Percentiles rank a stretch among this genome's conserved stretches.
Evolutionary conservation across 2,113 vertebrate species (phyloP).

Genomic region (Thymallus thymallus): DNA sequence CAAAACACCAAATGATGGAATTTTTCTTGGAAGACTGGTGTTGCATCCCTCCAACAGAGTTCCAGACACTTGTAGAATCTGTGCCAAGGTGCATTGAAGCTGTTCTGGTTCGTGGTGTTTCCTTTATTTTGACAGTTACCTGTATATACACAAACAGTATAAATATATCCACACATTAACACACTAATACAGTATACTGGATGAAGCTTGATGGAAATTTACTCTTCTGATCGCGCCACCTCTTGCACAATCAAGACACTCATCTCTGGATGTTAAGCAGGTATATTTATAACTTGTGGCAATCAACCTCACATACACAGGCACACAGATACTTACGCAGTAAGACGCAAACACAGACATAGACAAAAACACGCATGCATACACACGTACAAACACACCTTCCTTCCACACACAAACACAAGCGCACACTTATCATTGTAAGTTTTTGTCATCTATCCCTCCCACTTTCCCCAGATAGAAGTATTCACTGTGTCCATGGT

Average conservation of each 20-base stretch:
- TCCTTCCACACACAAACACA: slow-evolving; percentile 13
- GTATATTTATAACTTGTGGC: slow-evolving; percentile 73
- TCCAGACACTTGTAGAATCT: no score
- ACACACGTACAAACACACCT: slow-evolving; percentile 1
- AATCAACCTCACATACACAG: slow-evolving; percentile 40
- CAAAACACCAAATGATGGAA: no score
- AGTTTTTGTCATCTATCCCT: slow-evolving; percentile 27
- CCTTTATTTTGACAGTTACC: no score
- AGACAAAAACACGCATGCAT: slow-evolving; percentile 22
- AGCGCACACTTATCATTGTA: slow-evolving; percentile 18
- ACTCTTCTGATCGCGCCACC: slow-evolving; percentile 59
- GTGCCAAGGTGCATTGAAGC: no score
- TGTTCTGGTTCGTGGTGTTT: no score
- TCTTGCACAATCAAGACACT: slow-evolving; percentile 68
- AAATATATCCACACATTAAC: slow-evolving; percentile 49
- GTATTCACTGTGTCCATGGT: slow-evolving; percentile 17
- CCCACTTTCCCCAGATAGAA: slow-evolving; percentile 32
- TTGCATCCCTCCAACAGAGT: no score
- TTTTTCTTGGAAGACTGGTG: no score
- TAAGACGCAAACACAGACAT: slow-evolving; percentile 25
- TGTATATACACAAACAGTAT: slow-evolving; percentile 1
- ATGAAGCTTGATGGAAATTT: slow-evolving; percentile 69
- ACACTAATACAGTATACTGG: slow-evolving; percentile 41
- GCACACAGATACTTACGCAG: slow-evolving; percentile 24
- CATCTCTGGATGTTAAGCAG: slow-evolving; percentile 56